A percentile compares a stretch with the other conserved stretches of the same genome.
Conservation (phyloP, 2,888 invertebrate genomes). For the Thymelicus sylvestris region DNA sequence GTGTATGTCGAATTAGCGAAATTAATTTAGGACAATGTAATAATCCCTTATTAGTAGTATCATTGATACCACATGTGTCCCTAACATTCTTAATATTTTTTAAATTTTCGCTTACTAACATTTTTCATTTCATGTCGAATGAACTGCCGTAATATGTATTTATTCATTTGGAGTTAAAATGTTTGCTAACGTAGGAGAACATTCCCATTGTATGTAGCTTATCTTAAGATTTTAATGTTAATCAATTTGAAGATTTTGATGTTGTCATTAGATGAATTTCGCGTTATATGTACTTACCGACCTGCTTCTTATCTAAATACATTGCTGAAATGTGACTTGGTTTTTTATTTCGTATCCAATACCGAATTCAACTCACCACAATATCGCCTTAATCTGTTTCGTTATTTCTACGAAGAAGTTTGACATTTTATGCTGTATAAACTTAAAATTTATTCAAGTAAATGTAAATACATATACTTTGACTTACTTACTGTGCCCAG, state of each 20-base stretch:
- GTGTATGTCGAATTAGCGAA: too few species aligned
- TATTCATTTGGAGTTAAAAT: constrained; percentile 17
- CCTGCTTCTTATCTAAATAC: constrained; percentile 41
- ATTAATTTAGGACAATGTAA: too few species aligned
- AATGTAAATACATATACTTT: too few species aligned
- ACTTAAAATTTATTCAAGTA: too few species aligned
- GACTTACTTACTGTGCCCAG: too few species aligned
- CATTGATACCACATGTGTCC: neutral
- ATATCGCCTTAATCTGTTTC: too few species aligned
- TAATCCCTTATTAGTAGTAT: too few species aligned
- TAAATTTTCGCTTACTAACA: constrained; percentile 18
- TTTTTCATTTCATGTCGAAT: constrained; percentile 3
- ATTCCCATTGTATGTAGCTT: constrained; percentile 26
- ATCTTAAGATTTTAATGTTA: constrained; percentile 16
- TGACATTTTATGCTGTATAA: too few species aligned
- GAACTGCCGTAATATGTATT: constrained; percentile 27
- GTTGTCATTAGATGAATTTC: constrained; percentile 39
- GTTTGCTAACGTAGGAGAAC: constrained; percentile 13
- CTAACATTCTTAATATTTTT: neutral
- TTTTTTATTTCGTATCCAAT: constrained; percentile 10
- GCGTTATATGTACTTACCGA: constrained; percentile 37
- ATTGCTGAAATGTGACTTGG: constrained; percentile 33
- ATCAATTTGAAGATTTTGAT: constrained; percentile 28
- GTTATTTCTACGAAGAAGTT: too few species aligned
- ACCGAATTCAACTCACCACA: neutral